Base-by-base conservation (phyloP, 2,797 vertebrate species). In the Rhinophrynus dorsalis region DNA sequence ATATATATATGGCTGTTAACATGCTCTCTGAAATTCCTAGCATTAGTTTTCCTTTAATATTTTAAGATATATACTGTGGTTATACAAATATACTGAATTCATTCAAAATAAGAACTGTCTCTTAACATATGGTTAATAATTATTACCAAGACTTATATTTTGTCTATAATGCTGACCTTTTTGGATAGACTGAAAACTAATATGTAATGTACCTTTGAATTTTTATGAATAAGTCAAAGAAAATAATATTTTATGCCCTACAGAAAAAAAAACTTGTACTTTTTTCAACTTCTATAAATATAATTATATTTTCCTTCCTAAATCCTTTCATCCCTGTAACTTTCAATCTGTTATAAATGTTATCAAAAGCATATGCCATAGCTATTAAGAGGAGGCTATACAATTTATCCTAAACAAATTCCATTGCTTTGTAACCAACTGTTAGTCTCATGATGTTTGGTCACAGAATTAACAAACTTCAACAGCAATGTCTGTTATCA, bases 301-400 rank as follows among this genome's bases (percentile, higher is more conserved):
- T 38, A 57, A 24, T 38, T 57, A 57, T 33, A 37, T 57, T 57
- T 37, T 29, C 20, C 33, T 57, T 11, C n/a, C 54, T 57, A 57
- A 37, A 64, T 52, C 61, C 32, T 51, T 64, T 52, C 15, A 52
- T 52, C 47, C 33, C 24, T 66, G 18, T 38, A 20, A 27, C 50
- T 55, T 23, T 44, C 35, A 42, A 13, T 55, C 63, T 44, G 26
- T 44, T 55, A 50, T 51, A 29, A 40, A 44, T 42, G n/a, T 30
- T 30, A 66, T 66, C 9, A 40, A 66, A 66, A 66, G 20, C 50
- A 55, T 45, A 66, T 66, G 63, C 7, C 32, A 8, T 20, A 54
- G 15, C 40, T 24, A 55, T 44, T 13, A 44, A 32, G 23, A 55
- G 33, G 32, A 42, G 10, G 37, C 20, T 29, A 55, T 21, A 55